phyloP scores from a whole-genome alignment of 2,888 invertebrate species.

The Anorthoa munda region DNA sequence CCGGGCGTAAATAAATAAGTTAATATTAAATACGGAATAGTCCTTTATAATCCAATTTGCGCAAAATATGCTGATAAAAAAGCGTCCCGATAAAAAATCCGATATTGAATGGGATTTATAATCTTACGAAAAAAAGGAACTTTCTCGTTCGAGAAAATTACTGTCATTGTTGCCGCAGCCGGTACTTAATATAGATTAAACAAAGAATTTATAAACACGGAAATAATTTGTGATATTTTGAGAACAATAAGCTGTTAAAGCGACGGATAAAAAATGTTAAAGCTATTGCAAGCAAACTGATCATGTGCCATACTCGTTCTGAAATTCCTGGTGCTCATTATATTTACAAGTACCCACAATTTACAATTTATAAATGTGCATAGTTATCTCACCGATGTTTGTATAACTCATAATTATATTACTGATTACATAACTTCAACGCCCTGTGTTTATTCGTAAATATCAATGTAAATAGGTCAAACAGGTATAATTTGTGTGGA shows the following conservation, averaged over 20 bases:
- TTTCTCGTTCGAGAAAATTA: conserved; percentile 77
- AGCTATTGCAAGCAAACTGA: not conserved
- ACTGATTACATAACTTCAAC: conserved; percentile 29
- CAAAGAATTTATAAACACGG: conserved; percentile 46
- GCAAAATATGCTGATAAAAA: conserved; percentile 63
- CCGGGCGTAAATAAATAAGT: conserved; percentile 62
- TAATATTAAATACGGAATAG: conserved; percentile 62
- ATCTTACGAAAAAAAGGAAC: conserved; percentile 73
- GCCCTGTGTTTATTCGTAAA: conserved; percentile 28
- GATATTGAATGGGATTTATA: conserved; percentile 72
- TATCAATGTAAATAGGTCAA: conserved; percentile 53
- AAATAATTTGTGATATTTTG: conserved; percentile 47
- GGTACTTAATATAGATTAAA: conserved; percentile 62
- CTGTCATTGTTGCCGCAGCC: conserved; percentile 72
- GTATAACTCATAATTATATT: conserved; percentile 14
- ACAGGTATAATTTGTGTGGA: conserved; percentile 40
- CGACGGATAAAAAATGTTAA: not conserved
- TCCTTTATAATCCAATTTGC: conserved; percentile 64
- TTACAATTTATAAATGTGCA: not conserved
- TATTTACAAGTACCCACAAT: not conserved
- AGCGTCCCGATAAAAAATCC: conserved; percentile 67
- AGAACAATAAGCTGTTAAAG: conserved; percentile 22
- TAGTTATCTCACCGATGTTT: not conserved
- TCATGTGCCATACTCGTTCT: not conserved
- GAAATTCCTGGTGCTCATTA: not conserved